Base-by-base conservation (phyloP, 2,888 invertebrate genomes). In the Priapulus caudatus region DNA sequence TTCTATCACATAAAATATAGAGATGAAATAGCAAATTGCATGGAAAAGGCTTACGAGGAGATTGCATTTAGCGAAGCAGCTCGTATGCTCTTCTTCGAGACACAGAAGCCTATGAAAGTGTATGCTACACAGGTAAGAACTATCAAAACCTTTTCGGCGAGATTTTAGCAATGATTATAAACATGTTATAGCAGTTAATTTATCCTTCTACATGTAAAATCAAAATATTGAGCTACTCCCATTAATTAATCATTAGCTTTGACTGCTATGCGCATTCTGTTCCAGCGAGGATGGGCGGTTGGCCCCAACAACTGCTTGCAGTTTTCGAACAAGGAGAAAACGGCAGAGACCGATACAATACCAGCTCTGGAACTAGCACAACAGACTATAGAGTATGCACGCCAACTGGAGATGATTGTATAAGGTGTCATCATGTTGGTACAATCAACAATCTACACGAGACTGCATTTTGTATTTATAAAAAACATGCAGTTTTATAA, bases 371-470 rank as follows among this genome's bases (percentile, higher is more conserved):
- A 92, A 66, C 76, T 98, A 23, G 92, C 93, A 0, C 83, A 87
- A 65, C 90, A 95, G 71, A 87, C 90, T 18, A 86, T 98, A 62
- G 90, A 89, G 68, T 98, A 98, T 73, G 98, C 97, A 2, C 82
- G 86, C 67, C 95, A 98, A 77, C 79, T 98, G 61, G 97, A 98
- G 76, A 97, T 93, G 92, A 98, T 98, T 76, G 95, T 98, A 56
- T 97, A 84, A 79, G 10, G n/a, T n/a, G n/a, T n/a, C n/a, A n/a
- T n/a, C n/a, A n/a, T n/a, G n/a, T n/a, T n/a, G n/a, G n/a, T n/a
- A n/a, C n/a, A n/a, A n/a, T n/a, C n/a, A n/a, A n/a, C n/a, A n/a
- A n/a, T n/a, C n/a, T n/a, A n/a, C n/a, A n/a, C n/a, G n/a, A n/a
- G n/a, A n/a, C n/a, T n/a, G n/a, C n/a, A n/a, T n/a, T n/a, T n/a